Evolutionary conservation across 2,797 vertebrate species (phyloP).

Genomic region (Bovichtus variegatus): DNA sequence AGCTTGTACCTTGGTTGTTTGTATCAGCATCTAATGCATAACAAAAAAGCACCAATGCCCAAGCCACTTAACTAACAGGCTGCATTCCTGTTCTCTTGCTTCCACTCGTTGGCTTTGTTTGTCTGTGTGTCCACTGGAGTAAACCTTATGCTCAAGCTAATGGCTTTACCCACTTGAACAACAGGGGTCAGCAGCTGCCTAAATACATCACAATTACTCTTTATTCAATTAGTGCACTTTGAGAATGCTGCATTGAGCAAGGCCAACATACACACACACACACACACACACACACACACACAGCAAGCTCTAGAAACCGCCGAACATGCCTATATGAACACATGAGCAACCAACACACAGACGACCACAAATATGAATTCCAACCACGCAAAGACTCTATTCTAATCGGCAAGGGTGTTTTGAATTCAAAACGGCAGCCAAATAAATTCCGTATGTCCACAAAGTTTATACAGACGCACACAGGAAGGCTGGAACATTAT

Average conservation of each 20-base stretch:
- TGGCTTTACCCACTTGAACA: conserved; percentile 70
- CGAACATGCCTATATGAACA: neutral
- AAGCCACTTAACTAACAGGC: conserved; percentile 41
- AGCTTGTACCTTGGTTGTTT: conserved; percentile 37
- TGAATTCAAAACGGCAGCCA: conserved; percentile 7
- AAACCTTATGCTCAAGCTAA: conserved; percentile 68
- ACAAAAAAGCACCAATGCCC: conserved; percentile 46
- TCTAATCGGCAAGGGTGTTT: neutral
- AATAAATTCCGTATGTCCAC: neutral
- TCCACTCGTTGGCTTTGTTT: conserved; percentile 30
- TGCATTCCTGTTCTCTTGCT: conserved; percentile 20
- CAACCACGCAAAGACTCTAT: neutral
- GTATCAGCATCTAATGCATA: conserved; percentile 47
- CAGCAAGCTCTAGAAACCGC: neutral
- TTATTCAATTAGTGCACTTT: conserved; percentile 73
- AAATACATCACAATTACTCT: conserved; percentile 76
- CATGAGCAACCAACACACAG: neutral
- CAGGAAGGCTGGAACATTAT: neutral
- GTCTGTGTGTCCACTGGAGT: conserved; percentile 44
- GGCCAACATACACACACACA: conserved; percentile 5
- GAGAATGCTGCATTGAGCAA: conserved; percentile 24
- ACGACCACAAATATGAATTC: conserved; percentile 7
- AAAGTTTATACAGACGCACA: neutral
- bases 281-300: conserved; percentile 1
- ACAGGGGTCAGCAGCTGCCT: conserved; percentile 75